phyloP scores from a whole-genome alignment of 2,888 invertebrate species.

The Amphipoea lucens region DNA sequence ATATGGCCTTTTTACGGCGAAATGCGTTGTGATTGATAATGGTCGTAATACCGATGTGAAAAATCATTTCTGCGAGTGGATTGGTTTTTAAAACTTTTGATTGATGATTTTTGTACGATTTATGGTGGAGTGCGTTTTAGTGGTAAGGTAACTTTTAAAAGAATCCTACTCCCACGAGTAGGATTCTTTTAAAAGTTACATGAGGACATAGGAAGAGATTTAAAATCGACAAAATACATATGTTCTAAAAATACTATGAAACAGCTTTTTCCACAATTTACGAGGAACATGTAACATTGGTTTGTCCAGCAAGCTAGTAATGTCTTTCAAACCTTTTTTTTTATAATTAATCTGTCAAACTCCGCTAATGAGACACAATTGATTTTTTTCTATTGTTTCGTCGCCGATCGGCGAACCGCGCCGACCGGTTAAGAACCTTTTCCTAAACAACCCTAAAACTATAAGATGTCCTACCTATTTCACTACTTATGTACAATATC shows the following conservation, averaged over 20 bases:
- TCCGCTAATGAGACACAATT: too few species aligned
- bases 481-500: slow-evolving; percentile 10
- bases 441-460: not conserved
- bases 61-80: slow-evolving; percentile 14
- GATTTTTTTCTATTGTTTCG: too few species aligned
- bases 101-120: slow-evolving; percentile 14
- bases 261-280: not conserved
- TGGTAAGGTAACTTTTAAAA: not conserved
- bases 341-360: too few species aligned
- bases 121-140: slow-evolving; percentile 1
- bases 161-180: not conserved
- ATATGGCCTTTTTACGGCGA: slow-evolving; percentile 43
- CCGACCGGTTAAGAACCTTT: too few species aligned
- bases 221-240: too few species aligned
- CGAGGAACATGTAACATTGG: not conserved
- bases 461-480: not conserved
- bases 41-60: slow-evolving; percentile 49
- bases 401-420: too few species aligned
- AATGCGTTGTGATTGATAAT: slow-evolving; percentile 49
- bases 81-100: slow-evolving; percentile 22
- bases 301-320: not conserved
- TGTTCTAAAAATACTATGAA: not conserved
- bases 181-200: not conserved
- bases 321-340: not conserved
- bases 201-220: not conserved